Conservation (phyloP, 2,888 invertebrate species). For the Operophtera brumata region DNA sequence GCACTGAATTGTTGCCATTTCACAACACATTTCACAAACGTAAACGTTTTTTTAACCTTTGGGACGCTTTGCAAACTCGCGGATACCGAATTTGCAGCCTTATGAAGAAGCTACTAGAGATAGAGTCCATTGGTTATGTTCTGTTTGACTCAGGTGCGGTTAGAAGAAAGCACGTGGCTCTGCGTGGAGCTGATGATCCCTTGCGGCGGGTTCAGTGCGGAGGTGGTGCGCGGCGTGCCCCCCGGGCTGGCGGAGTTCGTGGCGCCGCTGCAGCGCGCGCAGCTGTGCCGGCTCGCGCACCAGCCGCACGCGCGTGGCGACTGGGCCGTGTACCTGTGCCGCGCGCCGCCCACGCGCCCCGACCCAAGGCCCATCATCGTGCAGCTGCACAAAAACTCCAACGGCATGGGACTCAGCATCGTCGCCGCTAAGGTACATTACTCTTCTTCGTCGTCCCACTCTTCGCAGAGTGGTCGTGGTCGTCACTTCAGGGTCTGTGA, state of each 20-base stretch:
- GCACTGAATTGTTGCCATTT: no score
- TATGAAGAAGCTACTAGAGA: no score
- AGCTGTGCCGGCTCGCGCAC: constrained; percentile 93
- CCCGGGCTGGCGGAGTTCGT: constrained; percentile 95
- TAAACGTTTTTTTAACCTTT: not conserved
- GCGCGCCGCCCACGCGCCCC: constrained; percentile 85
- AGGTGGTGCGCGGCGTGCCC: constrained; percentile 96
- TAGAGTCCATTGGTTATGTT: no score
- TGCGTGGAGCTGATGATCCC: constrained; percentile 95
- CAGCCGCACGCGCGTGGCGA: constrained; percentile 95
- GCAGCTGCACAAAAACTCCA: constrained; percentile 94
- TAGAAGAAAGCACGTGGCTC: constrained; percentile 96
- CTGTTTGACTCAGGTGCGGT: constrained; percentile 73
- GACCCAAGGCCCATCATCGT: constrained; percentile 85
- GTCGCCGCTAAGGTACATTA: constrained; percentile 95
- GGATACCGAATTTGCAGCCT: not conserved
- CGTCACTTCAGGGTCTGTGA: no score
- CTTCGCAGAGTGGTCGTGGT: no score
- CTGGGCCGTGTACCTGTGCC: constrained; percentile 96
- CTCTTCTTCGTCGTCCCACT: no score
- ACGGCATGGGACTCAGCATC: constrained; percentile 99
- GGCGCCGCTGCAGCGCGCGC: constrained; percentile 90
- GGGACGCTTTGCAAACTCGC: not conserved
- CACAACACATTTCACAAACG: no score
- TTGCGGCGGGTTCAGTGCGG: constrained; percentile 98